phyloP scores from a whole-genome alignment of 2,113 vertebrate genomes.

The Poeciliopsis retropinna region DNA sequence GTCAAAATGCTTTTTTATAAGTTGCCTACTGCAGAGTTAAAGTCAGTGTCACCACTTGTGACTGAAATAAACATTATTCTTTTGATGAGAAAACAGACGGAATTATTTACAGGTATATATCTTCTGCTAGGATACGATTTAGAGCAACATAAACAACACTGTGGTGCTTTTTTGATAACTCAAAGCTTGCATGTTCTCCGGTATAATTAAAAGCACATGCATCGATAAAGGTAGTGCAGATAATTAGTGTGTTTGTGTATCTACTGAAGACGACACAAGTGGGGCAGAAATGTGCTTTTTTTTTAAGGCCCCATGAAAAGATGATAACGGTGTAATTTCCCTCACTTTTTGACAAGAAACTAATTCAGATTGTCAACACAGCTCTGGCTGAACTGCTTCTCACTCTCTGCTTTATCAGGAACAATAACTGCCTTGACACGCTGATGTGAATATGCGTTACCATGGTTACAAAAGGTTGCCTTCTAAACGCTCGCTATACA shows the following conservation, averaged over 20 bases:
- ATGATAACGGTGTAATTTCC: background rate
- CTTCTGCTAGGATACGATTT: background rate
- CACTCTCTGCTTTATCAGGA: constrained; percentile 13
- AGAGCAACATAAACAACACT: background rate
- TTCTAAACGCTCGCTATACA: constrained; percentile 12
- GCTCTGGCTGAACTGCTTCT: constrained; percentile 8
- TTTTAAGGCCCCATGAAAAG: background rate
- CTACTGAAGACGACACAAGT: background rate
- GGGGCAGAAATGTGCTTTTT: background rate
- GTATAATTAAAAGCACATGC: background rate
- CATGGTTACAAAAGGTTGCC: constrained; percentile 16
- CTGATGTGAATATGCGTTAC: constrained; percentile 10
- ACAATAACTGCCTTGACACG: constrained; percentile 14
- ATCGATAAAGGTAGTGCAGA: background rate
- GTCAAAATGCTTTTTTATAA: too few species aligned
- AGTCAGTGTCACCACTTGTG: too few species aligned
- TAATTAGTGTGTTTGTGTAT: background rate
- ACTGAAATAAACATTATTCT: too few species aligned
- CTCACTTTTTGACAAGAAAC: background rate
- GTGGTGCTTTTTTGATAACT: background rate
- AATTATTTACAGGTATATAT: too few species aligned
- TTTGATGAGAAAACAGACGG: too few species aligned
- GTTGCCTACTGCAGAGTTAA: too few species aligned
- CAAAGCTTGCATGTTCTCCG: background rate
- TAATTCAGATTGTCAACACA: constrained; percentile 1